Evolutionary conservation across 2,797 vertebrate species (phyloP), one percentile per base, ranked within the genome.

Genomic region (Alosa sapidissima): DNA sequence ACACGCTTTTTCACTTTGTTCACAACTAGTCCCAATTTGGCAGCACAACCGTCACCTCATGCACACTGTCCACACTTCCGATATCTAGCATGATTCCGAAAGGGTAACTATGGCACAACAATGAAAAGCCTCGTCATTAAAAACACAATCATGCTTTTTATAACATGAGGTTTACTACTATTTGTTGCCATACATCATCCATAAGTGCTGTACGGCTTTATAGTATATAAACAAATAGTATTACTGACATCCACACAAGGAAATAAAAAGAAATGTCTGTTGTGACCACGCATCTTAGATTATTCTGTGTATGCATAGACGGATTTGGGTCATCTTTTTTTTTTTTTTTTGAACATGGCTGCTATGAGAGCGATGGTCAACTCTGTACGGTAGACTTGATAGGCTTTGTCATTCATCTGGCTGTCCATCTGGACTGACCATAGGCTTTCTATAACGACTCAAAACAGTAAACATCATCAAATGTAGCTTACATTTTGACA

Each of bases 61-160:
- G 33, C 65, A 21, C 36, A 78, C 16, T 78, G 36, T 47, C 41
- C 16, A 13, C 41, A 78, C 16, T 78, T 7, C 19, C 6, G 19
- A 14, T 45, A n/a, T 45, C 19, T 78, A 21, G 72, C 72, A 47
- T 78, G 72, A 78, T 78, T 78, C 21, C 6, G 2, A 36, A 75
- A 75, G 36, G 68, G 8, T 75, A 75, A 45, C 68, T 78, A 47
- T 78, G 36, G 72, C 41, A 78, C 72, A 78, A 78, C 16, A 78
- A 78, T 78, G 41, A 47, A 41, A 45, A 78, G 36, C 72, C 72
- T 78, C 21, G 36, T 75, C 68, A 41, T 75, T 75, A 45, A 41
- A 78, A 78, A 78, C 1, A 19, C 0, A 19, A 78, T 75, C 33
- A 21, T 36, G 28, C 45, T 78, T 45, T 41, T 78, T 47, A 45